Evolutionary conservation across 2,888 invertebrate species (phyloP).

Genomic region (Sinodicranocentrus sp.): DNA sequence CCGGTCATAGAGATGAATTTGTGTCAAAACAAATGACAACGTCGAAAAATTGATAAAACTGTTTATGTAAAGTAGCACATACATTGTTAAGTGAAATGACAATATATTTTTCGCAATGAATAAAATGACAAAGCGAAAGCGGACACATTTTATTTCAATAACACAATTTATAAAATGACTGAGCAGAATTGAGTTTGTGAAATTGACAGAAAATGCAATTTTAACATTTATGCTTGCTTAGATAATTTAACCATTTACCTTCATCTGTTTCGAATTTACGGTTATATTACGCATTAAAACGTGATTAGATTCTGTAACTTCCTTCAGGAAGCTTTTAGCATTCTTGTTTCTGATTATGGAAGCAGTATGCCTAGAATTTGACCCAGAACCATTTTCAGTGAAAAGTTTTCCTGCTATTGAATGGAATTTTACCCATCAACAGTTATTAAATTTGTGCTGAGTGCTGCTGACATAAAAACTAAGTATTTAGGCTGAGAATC

Average conservation of each 20-base stretch:
- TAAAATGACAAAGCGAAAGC: conserved; percentile 12
- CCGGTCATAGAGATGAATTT: no score
- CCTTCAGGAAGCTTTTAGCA: background rate
- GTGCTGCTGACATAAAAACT: no score
- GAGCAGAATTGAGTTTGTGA: conserved; percentile 13
- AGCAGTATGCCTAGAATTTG: no score
- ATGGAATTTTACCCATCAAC: no score
- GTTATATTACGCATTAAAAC: no score
- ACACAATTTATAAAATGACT: no score
- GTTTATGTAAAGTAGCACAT: conserved; percentile 2
- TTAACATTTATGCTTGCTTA: background rate
- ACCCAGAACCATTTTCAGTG: no score
- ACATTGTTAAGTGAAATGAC: background rate
- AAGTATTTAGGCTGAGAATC: no score
- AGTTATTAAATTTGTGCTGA: no score
- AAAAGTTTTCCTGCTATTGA: no score
- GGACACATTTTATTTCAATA: no score
- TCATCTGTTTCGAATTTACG: background rate
- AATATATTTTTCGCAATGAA: background rate
- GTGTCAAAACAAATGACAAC: no score
- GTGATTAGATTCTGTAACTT: background rate
- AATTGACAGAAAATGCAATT: conserved; percentile 23
- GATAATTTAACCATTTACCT: background rate
- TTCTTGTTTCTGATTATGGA: background rate
- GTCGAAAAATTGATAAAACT: background rate